Conservation (phyloP, 1,140 invertebrate species). For the Procambarus clarkii region DNA sequence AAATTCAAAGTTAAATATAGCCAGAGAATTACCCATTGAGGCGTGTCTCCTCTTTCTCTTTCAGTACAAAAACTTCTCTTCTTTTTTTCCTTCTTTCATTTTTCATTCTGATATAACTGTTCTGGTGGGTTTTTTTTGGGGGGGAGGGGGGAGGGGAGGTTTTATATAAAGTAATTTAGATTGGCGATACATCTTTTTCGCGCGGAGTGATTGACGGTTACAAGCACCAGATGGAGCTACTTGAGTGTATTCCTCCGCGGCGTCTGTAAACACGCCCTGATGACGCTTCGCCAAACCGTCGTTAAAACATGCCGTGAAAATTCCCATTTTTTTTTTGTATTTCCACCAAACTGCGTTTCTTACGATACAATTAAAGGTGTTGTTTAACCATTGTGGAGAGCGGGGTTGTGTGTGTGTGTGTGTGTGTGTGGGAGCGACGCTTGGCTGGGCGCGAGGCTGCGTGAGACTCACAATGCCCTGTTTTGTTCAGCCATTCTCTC, state of each 20-base stretch:
- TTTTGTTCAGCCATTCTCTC: not conserved
- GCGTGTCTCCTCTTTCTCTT: not conserved
- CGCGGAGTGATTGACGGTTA: too few species aligned
- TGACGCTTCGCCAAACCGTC: not conserved
- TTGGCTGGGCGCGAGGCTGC: not conserved
- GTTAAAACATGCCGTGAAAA: not conserved
- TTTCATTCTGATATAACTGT: not conserved
- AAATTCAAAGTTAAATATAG: not conserved
- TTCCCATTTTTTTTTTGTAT: not conserved
- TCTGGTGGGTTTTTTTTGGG: not conserved
- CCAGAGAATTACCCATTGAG: not conserved
- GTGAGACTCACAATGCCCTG: not conserved
- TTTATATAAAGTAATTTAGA: constrained; percentile 10
- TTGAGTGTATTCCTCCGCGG: constrained; percentile 3
- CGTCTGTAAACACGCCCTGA: not conserved
- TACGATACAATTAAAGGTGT: constrained; percentile 1
- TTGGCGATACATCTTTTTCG: not conserved
- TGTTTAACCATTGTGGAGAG: not conserved
- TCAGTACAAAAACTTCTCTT: not conserved
- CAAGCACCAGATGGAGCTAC: not conserved
- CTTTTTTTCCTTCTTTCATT: not conserved
- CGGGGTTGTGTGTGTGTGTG: too few species aligned
- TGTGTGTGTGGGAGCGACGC: not conserved
- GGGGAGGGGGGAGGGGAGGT: too few species aligned
- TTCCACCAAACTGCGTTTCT: not conserved